phyloP scores from a whole-genome alignment of 1,140 invertebrate species.

The Anastrepha obliqua region DNA sequence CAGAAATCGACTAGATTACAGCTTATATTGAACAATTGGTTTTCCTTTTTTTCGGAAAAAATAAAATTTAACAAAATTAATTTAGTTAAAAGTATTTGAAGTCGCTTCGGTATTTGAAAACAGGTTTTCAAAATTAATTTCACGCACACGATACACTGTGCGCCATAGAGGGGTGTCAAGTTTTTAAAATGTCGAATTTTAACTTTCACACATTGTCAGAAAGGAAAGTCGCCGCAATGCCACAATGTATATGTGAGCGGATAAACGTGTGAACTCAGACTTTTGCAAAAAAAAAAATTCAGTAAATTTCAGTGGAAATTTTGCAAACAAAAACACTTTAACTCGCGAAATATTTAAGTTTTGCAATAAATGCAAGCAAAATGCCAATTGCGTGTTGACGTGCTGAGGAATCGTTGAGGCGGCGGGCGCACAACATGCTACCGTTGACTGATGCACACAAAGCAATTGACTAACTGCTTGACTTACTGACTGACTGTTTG shows the following conservation, averaged over 20 bases:
- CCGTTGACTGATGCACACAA: not conserved
- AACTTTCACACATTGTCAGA: not conserved
- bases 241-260: not conserved
- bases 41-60: too few species aligned
- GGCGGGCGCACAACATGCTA: not conserved
- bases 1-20: too few species aligned
- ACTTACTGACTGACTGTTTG: constrained; percentile 20
- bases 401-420: not conserved
- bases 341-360: not conserved
- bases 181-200: not conserved
- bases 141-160: not conserved
- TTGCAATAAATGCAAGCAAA: constrained; percentile 19
- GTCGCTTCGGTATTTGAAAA: too few species aligned
- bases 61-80: too few species aligned
- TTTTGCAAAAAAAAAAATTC: not conserved
- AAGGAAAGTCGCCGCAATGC: not conserved
- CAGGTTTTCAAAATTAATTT: too few species aligned
- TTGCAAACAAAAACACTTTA: not conserved
- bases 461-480: not conserved
- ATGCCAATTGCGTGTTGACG: not conserved
- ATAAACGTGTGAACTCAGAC: constrained; percentile 16
- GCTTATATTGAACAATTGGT: too few species aligned
- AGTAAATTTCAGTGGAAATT: not conserved
- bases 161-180: not conserved
- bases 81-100: too few species aligned